A percentile compares a stretch with the other conserved stretches of the same genome.
These are phyloP conservation scores for Agrochola circellaris DNA, from an alignment of 2,888 invertebrate species.

Conservation along the genomic window DNA sequence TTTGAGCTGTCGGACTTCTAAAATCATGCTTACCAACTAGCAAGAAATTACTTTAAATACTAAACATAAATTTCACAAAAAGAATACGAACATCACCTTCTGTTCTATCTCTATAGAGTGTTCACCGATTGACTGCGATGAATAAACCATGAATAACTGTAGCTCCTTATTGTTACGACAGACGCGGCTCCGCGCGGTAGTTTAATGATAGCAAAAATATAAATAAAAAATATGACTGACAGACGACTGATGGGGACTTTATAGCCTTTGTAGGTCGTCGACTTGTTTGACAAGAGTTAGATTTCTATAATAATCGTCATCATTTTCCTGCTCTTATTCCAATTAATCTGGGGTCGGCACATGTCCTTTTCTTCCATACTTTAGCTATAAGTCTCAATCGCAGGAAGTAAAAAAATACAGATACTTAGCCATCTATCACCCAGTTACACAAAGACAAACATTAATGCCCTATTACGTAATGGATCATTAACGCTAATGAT, in stretches of 20 bases:
- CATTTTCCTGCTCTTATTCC: too few relatives aligned
- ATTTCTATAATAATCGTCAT: neutral
- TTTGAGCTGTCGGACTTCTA: too few relatives aligned
- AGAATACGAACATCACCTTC: conserved; percentile 23
- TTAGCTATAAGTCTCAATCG: neutral
- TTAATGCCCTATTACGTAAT: too few relatives aligned
- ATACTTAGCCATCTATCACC: neutral
- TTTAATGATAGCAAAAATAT: conserved; percentile 49
- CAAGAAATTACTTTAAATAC: too few relatives aligned
- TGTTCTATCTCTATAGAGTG: conserved; percentile 14
- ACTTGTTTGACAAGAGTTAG: neutral
- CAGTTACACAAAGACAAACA: too few relatives aligned
- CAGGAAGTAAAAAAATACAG: neutral
- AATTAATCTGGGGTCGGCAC: too few relatives aligned
- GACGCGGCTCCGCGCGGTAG: conserved; percentile 10
- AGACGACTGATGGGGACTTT: conserved; percentile 22
- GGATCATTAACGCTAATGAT: too few relatives aligned
- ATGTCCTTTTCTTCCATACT: too few relatives aligned
- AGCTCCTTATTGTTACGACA: conserved; percentile 47
- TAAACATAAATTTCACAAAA: too few relatives aligned
- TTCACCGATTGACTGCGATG: conserved; percentile 34
- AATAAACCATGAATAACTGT: conserved; percentile 68
- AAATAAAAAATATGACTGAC: conserved; percentile 28
- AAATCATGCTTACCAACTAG: too few relatives aligned
- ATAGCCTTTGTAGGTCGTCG: neutral